These are phyloP conservation scores for Cyanoramphus novaezelandiae DNA, from an alignment of 2,113 vertebrate species.

Conservation along the genomic window DNA sequence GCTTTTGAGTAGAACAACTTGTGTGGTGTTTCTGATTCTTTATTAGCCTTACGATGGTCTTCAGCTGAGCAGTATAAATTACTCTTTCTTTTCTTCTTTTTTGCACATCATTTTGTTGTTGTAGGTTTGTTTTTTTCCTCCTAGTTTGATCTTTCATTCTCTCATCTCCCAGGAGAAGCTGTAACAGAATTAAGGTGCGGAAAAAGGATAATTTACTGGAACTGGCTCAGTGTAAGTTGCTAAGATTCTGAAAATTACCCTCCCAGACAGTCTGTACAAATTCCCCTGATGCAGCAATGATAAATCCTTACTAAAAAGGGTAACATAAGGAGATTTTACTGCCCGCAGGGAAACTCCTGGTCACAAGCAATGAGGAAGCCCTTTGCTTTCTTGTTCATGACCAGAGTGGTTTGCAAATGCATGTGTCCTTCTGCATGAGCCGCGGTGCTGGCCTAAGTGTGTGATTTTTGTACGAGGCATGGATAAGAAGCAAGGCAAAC, in stretches of 20 bases:
- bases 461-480: accelerated
- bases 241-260: conserved; percentile 15
- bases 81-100: not conserved
- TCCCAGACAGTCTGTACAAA: conserved; percentile 19
- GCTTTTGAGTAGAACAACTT: not conserved
- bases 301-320: conserved; percentile 42
- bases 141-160: not conserved
- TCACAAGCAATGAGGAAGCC: not conserved
- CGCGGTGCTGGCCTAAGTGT: accelerated
- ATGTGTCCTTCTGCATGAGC: accelerated
- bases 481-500: not conserved
- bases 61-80: not conserved
- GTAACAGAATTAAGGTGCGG: conserved; percentile 9
- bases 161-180: conserved; percentile 9
- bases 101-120: not conserved
- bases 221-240: not conserved
- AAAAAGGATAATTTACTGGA: conserved; percentile 3
- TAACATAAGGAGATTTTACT: conserved; percentile 21
- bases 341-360: not conserved
- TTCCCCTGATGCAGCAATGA: conserved; percentile 17
- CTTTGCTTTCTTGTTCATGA: not conserved
- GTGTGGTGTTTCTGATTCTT: not conserved
- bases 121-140: not conserved
- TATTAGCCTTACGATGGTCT: not conserved
- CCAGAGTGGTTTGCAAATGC: not conserved